phyloP scores from a whole-genome alignment of 2,113 vertebrate species.

The Thryonomys swinderianus region DNA sequence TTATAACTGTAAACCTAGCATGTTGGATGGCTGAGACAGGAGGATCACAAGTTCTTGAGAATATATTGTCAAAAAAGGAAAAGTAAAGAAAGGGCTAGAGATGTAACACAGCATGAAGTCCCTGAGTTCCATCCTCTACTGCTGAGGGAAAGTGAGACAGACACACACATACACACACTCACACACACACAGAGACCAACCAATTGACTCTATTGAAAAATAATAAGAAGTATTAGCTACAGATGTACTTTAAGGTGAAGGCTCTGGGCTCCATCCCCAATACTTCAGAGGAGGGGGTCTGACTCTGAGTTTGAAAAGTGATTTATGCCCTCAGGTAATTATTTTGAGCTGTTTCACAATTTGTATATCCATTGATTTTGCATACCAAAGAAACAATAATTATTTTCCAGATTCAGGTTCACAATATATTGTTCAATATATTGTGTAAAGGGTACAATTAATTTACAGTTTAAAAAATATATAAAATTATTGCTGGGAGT shows the following conservation, averaged over 20 bases:
- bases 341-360: slow-evolving; percentile 16
- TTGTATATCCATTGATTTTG: slow-evolving; percentile 34
- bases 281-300: background rate
- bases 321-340: background rate
- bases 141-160: background rate
- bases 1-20: background rate
- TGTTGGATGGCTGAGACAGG: background rate
- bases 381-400: slow-evolving; percentile 33
- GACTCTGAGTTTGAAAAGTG: slow-evolving; percentile 38
- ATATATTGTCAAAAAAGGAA: background rate
- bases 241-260: background rate
- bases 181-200: background rate
- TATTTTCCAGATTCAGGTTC: background rate
- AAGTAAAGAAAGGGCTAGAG: background rate
- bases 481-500: no score
- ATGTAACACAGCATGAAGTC: background rate
- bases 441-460: background rate
- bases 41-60: background rate
- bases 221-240: background rate
- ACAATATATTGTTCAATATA: slow-evolving; percentile 14
- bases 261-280: background rate
- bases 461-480: background rate
- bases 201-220: background rate
- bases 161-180: background rate
- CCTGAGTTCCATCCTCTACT: background rate